Conservation (phyloP, 2,888 invertebrate genomes). For the Ariolimax columbianus region DNA sequence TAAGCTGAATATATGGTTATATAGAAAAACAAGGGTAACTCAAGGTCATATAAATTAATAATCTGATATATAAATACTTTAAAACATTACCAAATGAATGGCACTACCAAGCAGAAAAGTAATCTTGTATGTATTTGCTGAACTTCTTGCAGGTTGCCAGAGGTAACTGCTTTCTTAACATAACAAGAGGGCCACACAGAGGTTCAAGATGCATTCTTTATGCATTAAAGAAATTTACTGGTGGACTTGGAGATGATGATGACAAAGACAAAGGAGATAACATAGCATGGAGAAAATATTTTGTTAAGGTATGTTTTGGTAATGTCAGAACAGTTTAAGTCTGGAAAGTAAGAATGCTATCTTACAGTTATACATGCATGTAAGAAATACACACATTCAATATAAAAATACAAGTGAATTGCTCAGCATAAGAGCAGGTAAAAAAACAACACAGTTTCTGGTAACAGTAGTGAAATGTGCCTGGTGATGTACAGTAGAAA, state of each 20-base stretch:
- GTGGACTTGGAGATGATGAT: constrained; percentile 80
- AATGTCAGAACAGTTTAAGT: background rate
- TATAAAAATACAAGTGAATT: too few species aligned
- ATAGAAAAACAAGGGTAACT: too few species aligned
- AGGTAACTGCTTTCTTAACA: constrained; percentile 78
- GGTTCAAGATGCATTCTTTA: constrained; percentile 74
- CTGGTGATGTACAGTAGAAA: too few species aligned
- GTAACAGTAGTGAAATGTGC: too few species aligned
- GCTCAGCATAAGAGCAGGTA: too few species aligned
- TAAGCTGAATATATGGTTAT: too few species aligned
- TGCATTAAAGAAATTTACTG: constrained; percentile 80
- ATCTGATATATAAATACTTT: background rate
- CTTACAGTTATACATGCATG: too few species aligned
- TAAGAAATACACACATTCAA: too few species aligned
- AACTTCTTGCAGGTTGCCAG: constrained; percentile 76
- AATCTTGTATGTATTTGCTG: background rate
- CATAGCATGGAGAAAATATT: constrained; percentile 79
- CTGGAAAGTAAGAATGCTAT: too few species aligned
- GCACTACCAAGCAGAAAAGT: background rate
- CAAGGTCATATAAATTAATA: too few species aligned
- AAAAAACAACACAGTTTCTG: too few species aligned
- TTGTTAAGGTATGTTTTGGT: constrained; percentile 70
- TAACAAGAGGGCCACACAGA: constrained; percentile 62
- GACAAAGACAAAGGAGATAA: constrained; percentile 75
- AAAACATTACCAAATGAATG: background rate